phyloP scores from a whole-genome alignment of 2,113 vertebrate genomes.

The Columbina picui region DNA sequence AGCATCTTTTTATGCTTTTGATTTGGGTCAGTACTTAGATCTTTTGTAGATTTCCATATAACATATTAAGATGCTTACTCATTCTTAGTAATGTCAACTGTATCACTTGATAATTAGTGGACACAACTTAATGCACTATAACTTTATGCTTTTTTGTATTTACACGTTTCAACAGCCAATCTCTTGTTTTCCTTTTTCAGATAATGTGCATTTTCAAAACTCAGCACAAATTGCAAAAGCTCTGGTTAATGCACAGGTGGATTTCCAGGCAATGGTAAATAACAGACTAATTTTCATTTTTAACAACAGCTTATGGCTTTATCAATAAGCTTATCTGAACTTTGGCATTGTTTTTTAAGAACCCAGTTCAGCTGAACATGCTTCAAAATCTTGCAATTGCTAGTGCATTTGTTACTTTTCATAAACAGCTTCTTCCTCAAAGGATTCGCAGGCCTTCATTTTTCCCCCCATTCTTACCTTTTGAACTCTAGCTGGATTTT shows the following conservation, averaged over 20 bases:
- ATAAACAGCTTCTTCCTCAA: not conserved
- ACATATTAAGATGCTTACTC: constrained; percentile 64
- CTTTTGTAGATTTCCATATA: constrained; percentile 75
- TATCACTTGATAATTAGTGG: constrained; percentile 75
- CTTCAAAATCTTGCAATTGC: not conserved
- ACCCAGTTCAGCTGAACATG: not conserved
- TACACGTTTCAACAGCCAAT: constrained; percentile 36
- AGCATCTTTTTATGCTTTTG: constrained; percentile 74
- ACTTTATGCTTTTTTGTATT: constrained; percentile 72
- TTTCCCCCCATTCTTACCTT: not conserved
- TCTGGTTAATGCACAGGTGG: constrained; percentile 91
- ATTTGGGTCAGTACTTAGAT: constrained; percentile 76
- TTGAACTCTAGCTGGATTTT: not conserved
- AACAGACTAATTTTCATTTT: constrained; percentile 24
- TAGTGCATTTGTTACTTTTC: not conserved
- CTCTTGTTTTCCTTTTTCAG: constrained; percentile 77
- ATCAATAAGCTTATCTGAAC: constrained; percentile 18
- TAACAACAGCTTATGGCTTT: not conserved
- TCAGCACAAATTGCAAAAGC: constrained; percentile 97
- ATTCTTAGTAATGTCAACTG: constrained; percentile 75
- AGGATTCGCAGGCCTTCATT: not conserved
- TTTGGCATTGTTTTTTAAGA: constrained; percentile 11
- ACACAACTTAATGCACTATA: constrained; percentile 76
- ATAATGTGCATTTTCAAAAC: constrained; percentile 99
- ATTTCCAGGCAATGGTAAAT: constrained; percentile 97